These are phyloP conservation scores for Stictocephala bisonia DNA, from an alignment of 2,888 invertebrate genomes.

Conservation along the genomic window DNA sequence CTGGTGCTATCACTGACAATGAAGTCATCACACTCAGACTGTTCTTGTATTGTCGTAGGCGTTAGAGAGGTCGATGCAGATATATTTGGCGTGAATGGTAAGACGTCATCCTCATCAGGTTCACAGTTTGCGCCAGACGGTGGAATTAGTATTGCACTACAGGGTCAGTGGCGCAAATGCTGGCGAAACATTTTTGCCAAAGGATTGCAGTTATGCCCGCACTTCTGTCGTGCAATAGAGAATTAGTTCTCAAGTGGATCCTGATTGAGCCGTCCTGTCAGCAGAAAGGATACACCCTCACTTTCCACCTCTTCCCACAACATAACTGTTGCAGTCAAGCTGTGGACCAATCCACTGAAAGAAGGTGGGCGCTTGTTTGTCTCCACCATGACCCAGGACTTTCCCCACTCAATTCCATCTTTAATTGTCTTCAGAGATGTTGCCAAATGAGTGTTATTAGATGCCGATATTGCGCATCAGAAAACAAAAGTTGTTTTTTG, in stretches of 20 bases:
- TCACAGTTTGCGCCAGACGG: too few relatives aligned
- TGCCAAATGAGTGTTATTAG: not conserved
- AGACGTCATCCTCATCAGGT: too few relatives aligned
- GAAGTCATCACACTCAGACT: too few relatives aligned
- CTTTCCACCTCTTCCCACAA: not conserved
- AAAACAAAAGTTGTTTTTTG: too few relatives aligned
- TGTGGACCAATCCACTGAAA: slow-evolving; percentile 5
- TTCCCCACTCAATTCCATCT: not conserved
- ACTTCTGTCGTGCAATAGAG: not conserved
- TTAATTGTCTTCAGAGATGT: slow-evolving; percentile 1
- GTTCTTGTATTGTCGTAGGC: too few relatives aligned
- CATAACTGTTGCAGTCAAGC: not conserved
- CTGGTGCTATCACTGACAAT: too few relatives aligned
- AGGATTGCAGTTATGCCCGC: slow-evolving; percentile 7
- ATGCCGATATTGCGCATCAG: slow-evolving; percentile 7
- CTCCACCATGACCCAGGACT: not conserved
- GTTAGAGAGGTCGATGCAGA: too few relatives aligned
- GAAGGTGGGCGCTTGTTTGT: slow-evolving; percentile 6
- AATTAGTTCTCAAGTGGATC: slow-evolving; percentile 26
- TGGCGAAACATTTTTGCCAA: not conserved
- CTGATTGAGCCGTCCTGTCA: slow-evolving; percentile 3
- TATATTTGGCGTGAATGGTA: too few relatives aligned
- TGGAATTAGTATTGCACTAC: not conserved
- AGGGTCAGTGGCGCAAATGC: not conserved
- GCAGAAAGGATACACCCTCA: not conserved